A percentile compares a stretch with the other conserved stretches of the same genome.
Conservation (phyloP, 2,888 invertebrate genomes). For the Brenthis daphne region DNA sequence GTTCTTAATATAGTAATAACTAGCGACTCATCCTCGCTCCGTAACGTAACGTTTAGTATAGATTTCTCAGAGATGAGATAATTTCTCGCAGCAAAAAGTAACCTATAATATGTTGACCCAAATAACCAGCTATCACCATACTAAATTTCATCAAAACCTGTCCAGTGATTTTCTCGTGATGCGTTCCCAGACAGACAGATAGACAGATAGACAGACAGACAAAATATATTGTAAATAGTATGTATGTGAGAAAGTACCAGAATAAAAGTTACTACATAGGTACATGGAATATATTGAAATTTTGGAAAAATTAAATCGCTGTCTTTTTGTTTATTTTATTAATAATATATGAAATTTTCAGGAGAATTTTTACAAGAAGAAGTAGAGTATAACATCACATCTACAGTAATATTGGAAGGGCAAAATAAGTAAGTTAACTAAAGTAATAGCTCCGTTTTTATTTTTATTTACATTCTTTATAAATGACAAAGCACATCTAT, state of each 20-base stretch:
- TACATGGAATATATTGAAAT: not conserved
- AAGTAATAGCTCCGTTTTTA: not conserved
- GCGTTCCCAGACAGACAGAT: too few relatives aligned
- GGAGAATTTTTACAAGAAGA: slow-evolving; percentile 52
- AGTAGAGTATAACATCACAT: slow-evolving; percentile 51
- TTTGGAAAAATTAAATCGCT: not conserved
- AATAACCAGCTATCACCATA: too few relatives aligned
- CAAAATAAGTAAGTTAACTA: slow-evolving; percentile 48
- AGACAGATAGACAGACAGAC: too few relatives aligned
- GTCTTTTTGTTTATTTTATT: slow-evolving; percentile 47
- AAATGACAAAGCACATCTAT: too few relatives aligned
- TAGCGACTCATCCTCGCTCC: too few relatives aligned
- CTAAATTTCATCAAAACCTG: too few relatives aligned
- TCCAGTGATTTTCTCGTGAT: too few relatives aligned
- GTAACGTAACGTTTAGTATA: too few relatives aligned
- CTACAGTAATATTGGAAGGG: slow-evolving; percentile 44
- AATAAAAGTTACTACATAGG: not conserved
- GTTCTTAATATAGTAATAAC: slow-evolving; percentile 40
- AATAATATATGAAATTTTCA: slow-evolving; percentile 43
- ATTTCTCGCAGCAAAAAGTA: too few relatives aligned
- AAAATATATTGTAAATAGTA: not conserved
- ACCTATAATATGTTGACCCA: too few relatives aligned
- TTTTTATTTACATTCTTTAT: too few relatives aligned
- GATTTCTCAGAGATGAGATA: too few relatives aligned
- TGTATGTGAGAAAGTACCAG: not conserved